Percentiles rank a stretch among this genome's conserved stretches.
Evolutionary conservation across 2,797 vertebrate species (phyloP).

Genomic region (Syndactyla subalaris): DNA sequence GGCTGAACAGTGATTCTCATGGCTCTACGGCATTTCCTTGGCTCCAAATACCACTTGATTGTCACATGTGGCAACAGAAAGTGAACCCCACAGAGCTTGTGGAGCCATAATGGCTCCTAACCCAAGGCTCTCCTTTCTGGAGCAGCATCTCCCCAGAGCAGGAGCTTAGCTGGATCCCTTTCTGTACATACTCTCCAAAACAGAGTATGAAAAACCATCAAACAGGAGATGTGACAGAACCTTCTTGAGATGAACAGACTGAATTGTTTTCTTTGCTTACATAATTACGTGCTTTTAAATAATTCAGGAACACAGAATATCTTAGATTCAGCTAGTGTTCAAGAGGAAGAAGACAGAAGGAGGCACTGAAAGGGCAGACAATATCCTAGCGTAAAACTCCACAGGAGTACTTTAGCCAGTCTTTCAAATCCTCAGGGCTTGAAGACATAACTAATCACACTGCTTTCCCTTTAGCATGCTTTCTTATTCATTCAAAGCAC

Average conservation of each 20-base stretch:
- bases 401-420: not conserved
- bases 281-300: not conserved
- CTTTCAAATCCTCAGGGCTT: not conserved
- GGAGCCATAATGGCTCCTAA: not conserved
- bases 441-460: not conserved
- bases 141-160: not conserved
- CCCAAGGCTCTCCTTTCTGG: not conserved
- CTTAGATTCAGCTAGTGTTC: not conserved
- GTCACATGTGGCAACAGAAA: not conserved
- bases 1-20: not conserved
- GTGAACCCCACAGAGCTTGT: not conserved
- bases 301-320: not conserved
- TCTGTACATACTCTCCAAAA: not conserved
- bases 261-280: not conserved
- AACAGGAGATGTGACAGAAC: not conserved
- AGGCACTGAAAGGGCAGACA: not conserved
- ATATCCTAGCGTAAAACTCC: not conserved
- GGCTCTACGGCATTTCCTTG: not conserved
- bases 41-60: not conserved
- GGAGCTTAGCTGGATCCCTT: not conserved
- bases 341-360: not conserved
- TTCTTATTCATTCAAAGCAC: not conserved
- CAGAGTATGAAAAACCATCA: not conserved
- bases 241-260: not conserved
- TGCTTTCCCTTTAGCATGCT: not conserved